Evolutionary conservation across 2,888 invertebrate species (phyloP), one percentile per base, ranked within the genome.

Genomic region (Pollenia griseotomentosa): DNA sequence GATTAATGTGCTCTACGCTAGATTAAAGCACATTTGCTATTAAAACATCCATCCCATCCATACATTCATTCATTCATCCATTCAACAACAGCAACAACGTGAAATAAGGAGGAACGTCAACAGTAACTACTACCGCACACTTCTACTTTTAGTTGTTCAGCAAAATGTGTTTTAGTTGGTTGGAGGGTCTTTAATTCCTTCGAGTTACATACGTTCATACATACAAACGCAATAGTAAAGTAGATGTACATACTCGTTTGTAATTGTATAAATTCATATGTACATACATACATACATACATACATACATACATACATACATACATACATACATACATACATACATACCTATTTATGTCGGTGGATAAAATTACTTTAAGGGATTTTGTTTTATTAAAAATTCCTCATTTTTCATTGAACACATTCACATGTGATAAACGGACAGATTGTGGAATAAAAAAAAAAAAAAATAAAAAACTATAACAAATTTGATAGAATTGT

Each of bases 1-100:
- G 90, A 90, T 90, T 90, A 90, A 90, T 90, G 86, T 86, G 89
- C 84, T 89, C 83, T 88, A 88, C 86, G 89, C 84, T 88, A 88
- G 89, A 90, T 90, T 90, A 90, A 89, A 88, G 89, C 89, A 88
- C 86, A 89, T 90, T 89, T 88, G 68, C 65, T 71, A 78, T 83
- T 83, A 57, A 79, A 73, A 71, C 77, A 61, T 70, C 9, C 16
- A 77, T 66, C 23, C 10, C 55, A 78, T 59, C 44, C 66, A 73
- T 59, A 46, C 16, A 63, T 42, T 68, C 14, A 51, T 53, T 59
- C 12, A 59, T 57, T 12, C 33, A 70, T 44, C 23, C 59, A 59
- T 33, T 75, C 51, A 79, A 74, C 23, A 66, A 70, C n/a, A 55
- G 23, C 23, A 71, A 66, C 66, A 73, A 83, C 19, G n/a, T 70